Evolutionary conservation across 2,797 vertebrate genomes (phyloP), one percentile per base, ranked within the genome.

Genomic region (Microctenopoma stevenorrisi): DNA sequence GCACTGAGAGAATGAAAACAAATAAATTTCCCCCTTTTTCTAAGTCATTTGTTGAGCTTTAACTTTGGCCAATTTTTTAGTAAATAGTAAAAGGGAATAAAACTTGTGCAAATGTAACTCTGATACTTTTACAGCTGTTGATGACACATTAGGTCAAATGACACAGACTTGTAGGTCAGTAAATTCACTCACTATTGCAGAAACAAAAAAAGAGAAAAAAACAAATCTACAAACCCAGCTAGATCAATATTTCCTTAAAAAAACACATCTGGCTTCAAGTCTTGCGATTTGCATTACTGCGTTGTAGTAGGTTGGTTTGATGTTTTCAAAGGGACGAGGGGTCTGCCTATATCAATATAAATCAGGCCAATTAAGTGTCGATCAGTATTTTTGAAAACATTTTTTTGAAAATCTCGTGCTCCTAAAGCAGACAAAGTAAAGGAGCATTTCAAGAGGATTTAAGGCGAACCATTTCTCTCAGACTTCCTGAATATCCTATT

Each of bases 391-490:
- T 53, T 50, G 30, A 52, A 22, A 22, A 22, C 22, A 22, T 22
- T 22, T 22, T 22, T 22, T 22, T 22, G 30, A 72, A 68, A n/a
- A 67, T 43, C 69, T 82, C 61, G 56, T 73, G 76, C 69, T 87
- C 81, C 78, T 73, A 28, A 50, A 78, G 54, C 61, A 70, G 42
- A 78, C 33, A 40, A 26, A 33, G 50, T 73, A 72, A 56, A 76
- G 79, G 74, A 83, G 74, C 66, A 38, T 53, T 70, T 62, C 38
- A 66, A 62, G 83, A 77, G 70, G 76, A 80, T 75, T 81, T 87
- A 90, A 90, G 88, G 89, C 91, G 78, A 88, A 87, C 63, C 71
- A 89, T 84, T 83, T 62, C 77, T 74, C 64, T 66, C 53, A 81
- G 77, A 86, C 82, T 82, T 86, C 72, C 87, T 85, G 81, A 84